Evolutionary conservation across 92 coral and sea anemone species (phyloP).

Genomic region (Porites evermanni): DNA sequence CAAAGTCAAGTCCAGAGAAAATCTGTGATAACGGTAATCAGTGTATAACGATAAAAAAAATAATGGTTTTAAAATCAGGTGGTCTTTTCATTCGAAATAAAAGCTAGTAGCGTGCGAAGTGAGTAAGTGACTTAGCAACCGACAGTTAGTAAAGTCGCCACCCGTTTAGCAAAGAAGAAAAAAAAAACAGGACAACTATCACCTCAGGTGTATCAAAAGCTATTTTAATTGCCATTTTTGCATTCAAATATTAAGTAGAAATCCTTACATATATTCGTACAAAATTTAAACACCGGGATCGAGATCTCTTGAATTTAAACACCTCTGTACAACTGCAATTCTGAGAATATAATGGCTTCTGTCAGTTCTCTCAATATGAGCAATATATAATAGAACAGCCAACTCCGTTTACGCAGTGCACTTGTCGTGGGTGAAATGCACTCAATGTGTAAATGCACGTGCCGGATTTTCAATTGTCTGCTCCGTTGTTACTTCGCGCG

Average conservation of each 20-base stretch:
- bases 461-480: conserved; percentile 13
- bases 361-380: too few species aligned
- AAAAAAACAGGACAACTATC: not conserved
- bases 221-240: conserved; percentile 9
- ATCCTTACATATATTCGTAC: not conserved
- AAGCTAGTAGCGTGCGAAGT: not conserved
- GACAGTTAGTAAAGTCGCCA: not conserved
- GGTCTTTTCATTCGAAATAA: not conserved
- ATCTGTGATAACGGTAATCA: too few species aligned
- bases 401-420: conserved; percentile 10
- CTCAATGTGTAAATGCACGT: not conserved
- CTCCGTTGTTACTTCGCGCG: not conserved
- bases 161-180: not conserved
- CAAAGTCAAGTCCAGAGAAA: too few species aligned
- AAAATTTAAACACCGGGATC: not conserved
- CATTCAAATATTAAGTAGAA: not conserved
- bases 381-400: not conserved
- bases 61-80: not conserved
- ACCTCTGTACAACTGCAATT: too few species aligned
- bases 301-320: not conserved
- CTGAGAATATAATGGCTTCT: too few species aligned
- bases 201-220: not conserved
- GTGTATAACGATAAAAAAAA: not conserved
- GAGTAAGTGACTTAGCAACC: not conserved
- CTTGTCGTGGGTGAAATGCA: not conserved